Percentiles rank a stretch among this genome's conserved stretches.
These are phyloP conservation scores for Scaptodrosophila latifasciaeformis DNA, from an alignment of 2,888 invertebrate species.

Conservation along the genomic window DNA sequence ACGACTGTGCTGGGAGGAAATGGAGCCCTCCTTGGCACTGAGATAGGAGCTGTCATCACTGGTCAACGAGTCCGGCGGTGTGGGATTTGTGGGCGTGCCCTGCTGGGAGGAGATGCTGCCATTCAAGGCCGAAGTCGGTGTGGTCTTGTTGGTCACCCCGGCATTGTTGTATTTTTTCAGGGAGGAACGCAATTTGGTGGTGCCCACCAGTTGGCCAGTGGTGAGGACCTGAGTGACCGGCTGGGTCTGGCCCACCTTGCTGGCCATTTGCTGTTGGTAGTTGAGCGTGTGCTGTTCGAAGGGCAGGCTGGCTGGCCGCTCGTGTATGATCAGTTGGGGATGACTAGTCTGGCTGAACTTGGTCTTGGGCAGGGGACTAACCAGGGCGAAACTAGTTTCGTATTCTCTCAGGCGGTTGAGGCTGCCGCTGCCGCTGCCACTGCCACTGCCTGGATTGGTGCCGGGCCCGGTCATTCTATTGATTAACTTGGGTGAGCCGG, in stretches of 20 bases:
- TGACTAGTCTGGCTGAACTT: constrained; percentile 40
- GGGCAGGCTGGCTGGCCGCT: constrained; percentile 74
- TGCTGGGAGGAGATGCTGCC: constrained; percentile 71
- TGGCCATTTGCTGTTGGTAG: constrained; percentile 36
- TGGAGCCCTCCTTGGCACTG: constrained; percentile 85
- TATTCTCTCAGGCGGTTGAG: constrained; percentile 68
- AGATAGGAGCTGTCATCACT: constrained; percentile 93
- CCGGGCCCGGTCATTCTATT: constrained; percentile 44
- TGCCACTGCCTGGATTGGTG: not conserved
- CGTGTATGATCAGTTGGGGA: constrained; percentile 51
- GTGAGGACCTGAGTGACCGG: too few relatives aligned
- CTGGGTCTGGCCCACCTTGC: constrained; percentile 12
- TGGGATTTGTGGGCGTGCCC: constrained; percentile 86
- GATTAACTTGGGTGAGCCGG: constrained; percentile 63
- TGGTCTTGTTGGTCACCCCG: constrained; percentile 62
- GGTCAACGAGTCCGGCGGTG: constrained; percentile 89
- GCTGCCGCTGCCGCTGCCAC: not conserved
- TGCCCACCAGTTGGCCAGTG: constrained; percentile 31
- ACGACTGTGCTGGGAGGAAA: constrained; percentile 82
- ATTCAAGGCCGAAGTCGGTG: constrained; percentile 77
- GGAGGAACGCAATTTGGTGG: constrained; percentile 85
- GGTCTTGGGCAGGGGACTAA: constrained; percentile 61
- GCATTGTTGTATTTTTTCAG: constrained; percentile 81
- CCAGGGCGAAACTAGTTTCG: constrained; percentile 43
- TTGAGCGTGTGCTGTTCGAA: constrained; percentile 72